Base-by-base conservation (phyloP, 30 jellyfish, hydroid and myxozoan genomes). In the Sanderia malayensis region DNA sequence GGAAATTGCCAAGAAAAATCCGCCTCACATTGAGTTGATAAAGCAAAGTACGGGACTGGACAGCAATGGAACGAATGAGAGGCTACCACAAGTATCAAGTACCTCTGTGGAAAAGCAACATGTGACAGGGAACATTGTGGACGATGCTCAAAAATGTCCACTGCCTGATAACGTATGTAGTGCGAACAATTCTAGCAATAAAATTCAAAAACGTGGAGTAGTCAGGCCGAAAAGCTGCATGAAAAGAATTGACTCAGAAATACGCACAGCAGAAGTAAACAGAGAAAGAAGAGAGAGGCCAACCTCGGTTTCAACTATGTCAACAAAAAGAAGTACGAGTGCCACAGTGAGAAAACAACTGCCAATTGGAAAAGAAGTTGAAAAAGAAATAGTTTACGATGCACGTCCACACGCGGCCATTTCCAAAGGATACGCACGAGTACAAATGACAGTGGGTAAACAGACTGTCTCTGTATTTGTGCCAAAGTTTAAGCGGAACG, bases 301-400 rank as follows among this genome's bases (percentile, higher is more conserved):
- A 24, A 24, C 64, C 8, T 49, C 64, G 46, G 28, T 45, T 26
- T 49, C 66, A 13, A 11, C 62, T 17, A 1, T 73, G 18, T 1
- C 2, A 29, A 47, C 19, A 15, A 23, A 10, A 4, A 33, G 55
- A 3, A 20, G 57, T 6, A n/a, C 11, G 2, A 33, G 10, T 2
- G n/a, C n/a, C n/a, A 18, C 58, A 25, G 55, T 18, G 20, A 46
- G 76, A 30, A 61, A 62, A 22, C 21, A 34, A 30, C 61, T 22
- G 9, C 24, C 21, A 44, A 65, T 31, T 20, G 44, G 77, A 26
- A 2, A 4, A 13, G 73, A 76, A 44, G 80, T 76, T 0, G 87
- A 80, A 4, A 67, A 80, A 61, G 82, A 80, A 17, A 67, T 80
- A 11, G 82, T 80, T 19, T 80, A 80, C 73, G 93, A 80, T 70